phyloP scores from a whole-genome alignment of 1,140 invertebrate genomes.

The Caerostris darwini region DNA sequence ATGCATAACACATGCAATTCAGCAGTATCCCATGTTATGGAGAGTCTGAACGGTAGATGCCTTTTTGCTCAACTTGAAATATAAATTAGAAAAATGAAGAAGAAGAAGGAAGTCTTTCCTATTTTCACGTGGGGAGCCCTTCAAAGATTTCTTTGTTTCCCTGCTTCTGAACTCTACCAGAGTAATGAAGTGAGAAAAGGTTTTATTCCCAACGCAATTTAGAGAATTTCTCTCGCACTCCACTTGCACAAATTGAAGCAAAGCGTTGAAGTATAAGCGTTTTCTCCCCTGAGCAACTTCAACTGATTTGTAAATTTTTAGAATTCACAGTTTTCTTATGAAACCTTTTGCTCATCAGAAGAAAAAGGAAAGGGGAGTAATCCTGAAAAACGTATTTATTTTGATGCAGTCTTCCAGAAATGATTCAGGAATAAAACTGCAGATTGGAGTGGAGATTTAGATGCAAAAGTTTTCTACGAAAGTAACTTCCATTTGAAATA shows the following conservation, averaged over 20 bases:
- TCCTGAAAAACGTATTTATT: background rate
- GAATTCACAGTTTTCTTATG: constrained; percentile 26
- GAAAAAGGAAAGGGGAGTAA: background rate
- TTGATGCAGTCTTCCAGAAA: background rate
- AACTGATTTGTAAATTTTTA: constrained; percentile 28
- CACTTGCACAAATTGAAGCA: constrained; percentile 35
- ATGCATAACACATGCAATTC: background rate
- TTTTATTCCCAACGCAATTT: constrained; percentile 32
- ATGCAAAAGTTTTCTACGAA: background rate
- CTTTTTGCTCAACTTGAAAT: constrained; percentile 5
- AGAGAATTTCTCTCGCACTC: background rate
- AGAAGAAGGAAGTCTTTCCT: background rate
- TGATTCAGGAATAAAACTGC: background rate
- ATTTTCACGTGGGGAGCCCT: background rate
- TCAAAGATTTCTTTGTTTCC: constrained; percentile 21
- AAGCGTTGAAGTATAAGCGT: background rate
- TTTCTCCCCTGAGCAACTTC: background rate
- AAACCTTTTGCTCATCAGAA: constrained; percentile 5
- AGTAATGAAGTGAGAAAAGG: constrained; percentile 39
- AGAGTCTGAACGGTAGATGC: background rate
- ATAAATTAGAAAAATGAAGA: constrained; percentile 4
- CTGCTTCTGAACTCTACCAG: constrained; percentile 3
- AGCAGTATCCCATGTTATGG: background rate
- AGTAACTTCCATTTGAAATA: background rate
- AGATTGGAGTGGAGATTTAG: background rate